Evolutionary conservation across 2,888 invertebrate genomes (phyloP), one percentile per base, ranked within the genome.

Genomic region (Troglohyphantes excavatus): DNA sequence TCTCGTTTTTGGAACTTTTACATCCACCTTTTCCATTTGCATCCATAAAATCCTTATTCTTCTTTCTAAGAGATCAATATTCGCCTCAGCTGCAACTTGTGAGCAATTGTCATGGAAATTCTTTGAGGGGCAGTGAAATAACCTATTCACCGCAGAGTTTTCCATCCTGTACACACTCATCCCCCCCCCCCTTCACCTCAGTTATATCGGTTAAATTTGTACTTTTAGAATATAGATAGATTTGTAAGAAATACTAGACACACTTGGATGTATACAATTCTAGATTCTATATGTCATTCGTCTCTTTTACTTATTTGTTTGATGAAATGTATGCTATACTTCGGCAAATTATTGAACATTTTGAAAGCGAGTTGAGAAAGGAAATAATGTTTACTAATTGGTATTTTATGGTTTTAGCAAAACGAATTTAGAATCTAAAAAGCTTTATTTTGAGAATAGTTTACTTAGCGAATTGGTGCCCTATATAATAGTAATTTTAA

Each of bases 21-120:
- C 78, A 63, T 23, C 63, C 21, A 33, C 33, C 9, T 33, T n/a
- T 26, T 82, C 61, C 23, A 70, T 72, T 82, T 70, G 33, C 72
- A 82, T 73, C 63, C 83, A 73, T 73, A 83, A 73, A 68, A 73
- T 63, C 63, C n/a, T 7, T 19, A 63, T 6, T n/a, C 46, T 70
- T 39, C 59, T 61, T 19, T 61, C n/a, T n/a, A 2, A 19, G 13
- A 83, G 83, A 83, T 83, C 83, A 83, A 83, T 73, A 83, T 73
- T 83, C 73, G 73, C 59, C 83, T 83, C 83, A 83, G 83, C 83
- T 83, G 83, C 83, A 73, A 83, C 73, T 73, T 21, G 72, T 3
- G 72, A 61, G 26, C 83, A 73, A 83, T 83, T 83, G 83, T 83
- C 83, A 83, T 83, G 83, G 83, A 83, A 73, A 83, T 83, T 83